Evolutionary conservation across 2,888 invertebrate genomes (phyloP).

Genomic region (Oxystoma pomonae): DNA sequence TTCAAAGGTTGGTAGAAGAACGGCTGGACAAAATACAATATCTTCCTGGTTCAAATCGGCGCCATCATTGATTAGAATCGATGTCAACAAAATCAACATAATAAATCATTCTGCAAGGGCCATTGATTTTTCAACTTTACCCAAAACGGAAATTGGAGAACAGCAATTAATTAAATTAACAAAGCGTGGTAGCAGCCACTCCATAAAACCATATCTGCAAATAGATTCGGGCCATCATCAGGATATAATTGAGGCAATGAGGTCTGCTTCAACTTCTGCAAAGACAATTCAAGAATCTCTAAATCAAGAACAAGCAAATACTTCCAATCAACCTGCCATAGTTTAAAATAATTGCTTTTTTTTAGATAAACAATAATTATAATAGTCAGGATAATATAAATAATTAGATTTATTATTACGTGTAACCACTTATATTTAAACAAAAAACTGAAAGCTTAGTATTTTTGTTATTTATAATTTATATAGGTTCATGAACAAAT

Average conservation of each 20-base stretch:
- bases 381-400: neutral
- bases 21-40: too few species aligned
- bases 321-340: neutral
- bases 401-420: too few species aligned
- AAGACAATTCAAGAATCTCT: neutral
- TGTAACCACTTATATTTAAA: too few species aligned
- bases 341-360: neutral
- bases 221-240: too few species aligned
- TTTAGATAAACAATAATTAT: neutral
- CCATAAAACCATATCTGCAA: too few species aligned
- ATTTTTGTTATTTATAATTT: neutral
- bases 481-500: neutral
- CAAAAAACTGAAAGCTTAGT: too few species aligned
- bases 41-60: too few species aligned
- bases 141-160: conserved; percentile 1
- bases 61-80: neutral
- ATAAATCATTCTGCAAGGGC: neutral
- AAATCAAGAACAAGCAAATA: neutral
- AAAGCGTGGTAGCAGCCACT: too few species aligned
- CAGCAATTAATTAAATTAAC: too few species aligned
- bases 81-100: conserved; percentile 1
- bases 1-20: neutral
- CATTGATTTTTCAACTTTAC: neutral
- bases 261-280: conserved; percentile 1
- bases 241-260: neutral